These are phyloP conservation scores for Limnodromus scolopaceus DNA, from an alignment of 2,797 vertebrate species.

Conservation along the genomic window DNA sequence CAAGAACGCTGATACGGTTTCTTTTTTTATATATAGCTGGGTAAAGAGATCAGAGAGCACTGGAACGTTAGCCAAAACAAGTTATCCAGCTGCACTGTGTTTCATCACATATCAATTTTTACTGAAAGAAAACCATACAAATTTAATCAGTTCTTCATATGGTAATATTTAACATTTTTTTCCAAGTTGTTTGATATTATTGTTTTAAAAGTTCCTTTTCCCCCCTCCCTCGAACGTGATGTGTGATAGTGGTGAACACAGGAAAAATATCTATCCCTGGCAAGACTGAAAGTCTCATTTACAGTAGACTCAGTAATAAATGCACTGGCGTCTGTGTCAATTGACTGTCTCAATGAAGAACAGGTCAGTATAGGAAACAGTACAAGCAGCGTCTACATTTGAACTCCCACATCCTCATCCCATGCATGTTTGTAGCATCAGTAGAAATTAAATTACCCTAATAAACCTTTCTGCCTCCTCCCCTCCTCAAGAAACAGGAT, in stretches of 20 bases:
- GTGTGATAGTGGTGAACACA: constrained; percentile 77
- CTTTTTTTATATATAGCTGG: constrained; percentile 14
- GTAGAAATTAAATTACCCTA: constrained; percentile 59
- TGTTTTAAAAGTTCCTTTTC: constrained; percentile 77
- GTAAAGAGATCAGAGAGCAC: constrained; percentile 61
- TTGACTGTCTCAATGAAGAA: constrained; percentile 76
- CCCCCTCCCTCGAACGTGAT: constrained; percentile 20
- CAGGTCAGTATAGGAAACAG: constrained; percentile 65
- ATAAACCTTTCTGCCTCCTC: constrained; percentile 56
- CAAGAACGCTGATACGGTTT: not conserved
- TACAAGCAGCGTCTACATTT: constrained; percentile 16
- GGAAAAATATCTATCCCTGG: constrained; percentile 73
- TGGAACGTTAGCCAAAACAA: constrained; percentile 63
- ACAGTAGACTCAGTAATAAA: constrained; percentile 79
- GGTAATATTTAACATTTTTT: constrained; percentile 81
- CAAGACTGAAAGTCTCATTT: constrained; percentile 73
- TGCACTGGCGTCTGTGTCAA: constrained; percentile 76
- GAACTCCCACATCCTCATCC: constrained; percentile 37
- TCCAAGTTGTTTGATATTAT: constrained; percentile 82
- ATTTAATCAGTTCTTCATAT: constrained; percentile 83
- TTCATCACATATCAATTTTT: constrained; percentile 81
- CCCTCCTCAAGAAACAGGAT: not conserved
- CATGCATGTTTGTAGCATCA: constrained; percentile 29
- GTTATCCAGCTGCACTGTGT: constrained; percentile 72
- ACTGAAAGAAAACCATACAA: constrained; percentile 82